A percentile compares a stretch with the other conserved stretches of the same genome.
These are phyloP conservation scores for Pipistrellus pygmaeus DNA, from an alignment of 2,797 vertebrate genomes.

Conservation along the genomic window DNA sequence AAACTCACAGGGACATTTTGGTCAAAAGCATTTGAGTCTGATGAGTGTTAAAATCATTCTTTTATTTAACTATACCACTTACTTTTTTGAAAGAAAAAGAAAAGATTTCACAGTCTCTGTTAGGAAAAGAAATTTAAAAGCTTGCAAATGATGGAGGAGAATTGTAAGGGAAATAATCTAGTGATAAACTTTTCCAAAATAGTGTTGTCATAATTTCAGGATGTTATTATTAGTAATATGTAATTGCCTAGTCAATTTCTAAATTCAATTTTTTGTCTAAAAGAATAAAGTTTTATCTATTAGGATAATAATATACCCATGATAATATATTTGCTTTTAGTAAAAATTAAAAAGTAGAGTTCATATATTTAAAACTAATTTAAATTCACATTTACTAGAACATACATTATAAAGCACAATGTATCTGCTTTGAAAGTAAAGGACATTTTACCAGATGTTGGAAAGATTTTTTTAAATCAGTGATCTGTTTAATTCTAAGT, in stretches of 20 bases:
- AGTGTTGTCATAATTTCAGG: background rate
- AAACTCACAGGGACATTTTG: background rate
- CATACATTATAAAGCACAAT: background rate
- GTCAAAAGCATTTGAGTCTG: background rate
- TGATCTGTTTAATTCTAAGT: slow-evolving; percentile 75
- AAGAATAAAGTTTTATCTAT: background rate
- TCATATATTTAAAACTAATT: background rate
- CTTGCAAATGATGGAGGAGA: background rate
- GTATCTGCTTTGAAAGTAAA: background rate
- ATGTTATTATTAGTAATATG: background rate
- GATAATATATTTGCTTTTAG: slow-evolving; percentile 19
- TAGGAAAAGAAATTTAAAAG: background rate
- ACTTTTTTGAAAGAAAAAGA: background rate
- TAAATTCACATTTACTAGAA: slow-evolving; percentile 46
- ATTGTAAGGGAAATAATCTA: background rate
- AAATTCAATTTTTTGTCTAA: background rate
- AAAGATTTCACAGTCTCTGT: background rate
- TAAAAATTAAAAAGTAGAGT: slow-evolving; percentile 23
- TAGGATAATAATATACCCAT: background rate
- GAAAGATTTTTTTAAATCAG: slow-evolving; percentile 71
- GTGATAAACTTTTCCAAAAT: background rate
- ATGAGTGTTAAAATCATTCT: background rate
- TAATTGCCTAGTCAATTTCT: background rate
- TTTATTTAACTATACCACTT: slow-evolving; percentile 19
- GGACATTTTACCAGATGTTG: background rate